phyloP scores from a whole-genome alignment of 2,797 vertebrate species.

The Thaleichthys pacificus region DNA sequence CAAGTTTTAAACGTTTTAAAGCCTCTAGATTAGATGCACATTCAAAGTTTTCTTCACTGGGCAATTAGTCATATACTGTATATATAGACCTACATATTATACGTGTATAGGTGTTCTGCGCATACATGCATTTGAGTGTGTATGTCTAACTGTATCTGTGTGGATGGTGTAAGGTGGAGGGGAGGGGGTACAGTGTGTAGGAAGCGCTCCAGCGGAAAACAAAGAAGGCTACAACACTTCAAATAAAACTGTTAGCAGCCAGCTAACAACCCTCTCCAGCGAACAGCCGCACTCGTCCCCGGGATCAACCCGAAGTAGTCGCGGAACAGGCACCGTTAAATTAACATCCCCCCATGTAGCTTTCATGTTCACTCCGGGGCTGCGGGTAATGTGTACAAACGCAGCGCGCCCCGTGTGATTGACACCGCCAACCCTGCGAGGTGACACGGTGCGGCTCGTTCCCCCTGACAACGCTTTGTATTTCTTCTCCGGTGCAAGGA shows the following conservation, averaged over 20 bases:
- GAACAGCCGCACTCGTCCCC: conserved; percentile 5
- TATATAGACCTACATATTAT: too few relatives aligned
- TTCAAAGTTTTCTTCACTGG: too few relatives aligned
- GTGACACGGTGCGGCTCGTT: conserved; percentile 60
- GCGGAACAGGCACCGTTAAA: conserved; percentile 63
- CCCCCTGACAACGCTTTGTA: conserved; percentile 83
- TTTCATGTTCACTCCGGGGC: conserved; percentile 79
- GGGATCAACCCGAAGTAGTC: conserved; percentile 1
- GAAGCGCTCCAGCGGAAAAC: background rate
- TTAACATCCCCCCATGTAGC: conserved; percentile 77
- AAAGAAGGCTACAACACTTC: background rate
- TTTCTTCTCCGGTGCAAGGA: conserved; percentile 75
- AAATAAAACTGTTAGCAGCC: background rate
- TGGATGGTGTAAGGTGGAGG: background rate
- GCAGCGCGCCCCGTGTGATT: conserved; percentile 74
- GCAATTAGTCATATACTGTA: too few relatives aligned
- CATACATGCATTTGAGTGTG: background rate
- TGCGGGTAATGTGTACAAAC: conserved; percentile 83
- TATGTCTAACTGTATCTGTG: background rate
- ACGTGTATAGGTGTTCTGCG: too few relatives aligned
- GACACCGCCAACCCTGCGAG: conserved; percentile 68
- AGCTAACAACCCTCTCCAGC: conserved; percentile 8
- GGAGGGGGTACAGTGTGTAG: background rate
- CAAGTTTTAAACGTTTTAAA: too few relatives aligned
- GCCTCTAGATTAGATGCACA: too few relatives aligned